These are phyloP conservation scores for Adineta ricciae DNA, from an alignment of 2,888 invertebrate genomes.

Conservation along the genomic window DNA sequence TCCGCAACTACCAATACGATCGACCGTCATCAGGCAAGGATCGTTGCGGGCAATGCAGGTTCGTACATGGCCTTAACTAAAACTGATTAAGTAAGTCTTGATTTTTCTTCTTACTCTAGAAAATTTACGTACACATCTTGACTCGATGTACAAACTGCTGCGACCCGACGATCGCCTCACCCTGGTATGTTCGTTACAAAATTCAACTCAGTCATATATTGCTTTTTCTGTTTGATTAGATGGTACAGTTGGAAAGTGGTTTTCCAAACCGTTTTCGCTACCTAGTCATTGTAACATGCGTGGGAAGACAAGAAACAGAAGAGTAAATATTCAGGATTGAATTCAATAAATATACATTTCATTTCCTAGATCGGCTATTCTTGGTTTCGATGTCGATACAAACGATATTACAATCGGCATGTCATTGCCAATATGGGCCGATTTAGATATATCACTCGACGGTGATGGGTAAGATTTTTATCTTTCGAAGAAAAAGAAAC, in stretches of 20 bases:
- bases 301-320: constrained; percentile 17
- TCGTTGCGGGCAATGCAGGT: constrained; percentile 13
- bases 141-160: neutral
- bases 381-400: constrained; percentile 2
- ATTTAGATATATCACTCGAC: constrained; percentile 30
- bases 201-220: neutral
- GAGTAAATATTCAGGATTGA: neutral
- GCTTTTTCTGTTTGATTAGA: neutral
- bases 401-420: constrained; percentile 26
- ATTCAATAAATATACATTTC: too few species aligned
- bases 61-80: neutral
- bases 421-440: constrained; percentile 30
- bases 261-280: constrained; percentile 22
- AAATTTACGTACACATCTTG: neutral
- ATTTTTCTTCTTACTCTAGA: neutral
- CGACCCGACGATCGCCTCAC: neutral
- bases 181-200: neutral
- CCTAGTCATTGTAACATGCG: constrained; percentile 16
- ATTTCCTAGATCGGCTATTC: neutral
- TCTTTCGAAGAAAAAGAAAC: neutral
- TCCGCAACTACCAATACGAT: neutral
- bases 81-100: too few species aligned
- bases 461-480: constrained; percentile 25
- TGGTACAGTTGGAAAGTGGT: constrained; percentile 5
- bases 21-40: constrained; percentile 5